These are phyloP conservation scores for Diachasma alloeum DNA, from an alignment of 1,140 invertebrate species.

Conservation along the genomic window DNA sequence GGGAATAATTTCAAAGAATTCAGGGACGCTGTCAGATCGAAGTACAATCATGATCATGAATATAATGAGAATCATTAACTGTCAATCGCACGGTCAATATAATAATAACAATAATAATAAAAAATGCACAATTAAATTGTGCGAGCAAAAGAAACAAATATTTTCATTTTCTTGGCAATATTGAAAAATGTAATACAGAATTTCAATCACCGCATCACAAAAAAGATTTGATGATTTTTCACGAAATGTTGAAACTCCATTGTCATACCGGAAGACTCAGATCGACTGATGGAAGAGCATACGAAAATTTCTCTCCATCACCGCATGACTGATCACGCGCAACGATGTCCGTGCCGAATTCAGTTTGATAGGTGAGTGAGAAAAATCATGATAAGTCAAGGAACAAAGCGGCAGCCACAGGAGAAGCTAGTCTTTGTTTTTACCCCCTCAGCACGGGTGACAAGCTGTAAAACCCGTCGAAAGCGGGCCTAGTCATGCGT, in stretches of 20 bases:
- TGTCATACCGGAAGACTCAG: conserved; percentile 13
- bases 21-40: too few species aligned
- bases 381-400: neutral
- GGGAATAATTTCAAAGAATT: too few species aligned
- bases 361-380: conserved; percentile 8
- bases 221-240: neutral
- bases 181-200: neutral
- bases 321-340: conserved; percentile 29
- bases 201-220: neutral
- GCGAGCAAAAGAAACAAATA: too few species aligned
- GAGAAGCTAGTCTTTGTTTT: neutral
- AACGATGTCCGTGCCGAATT: conserved; percentile 22
- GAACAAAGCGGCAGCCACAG: neutral
- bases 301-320: conserved; percentile 13
- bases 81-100: too few species aligned
- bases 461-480: neutral
- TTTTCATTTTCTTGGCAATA: too few species aligned
- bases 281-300: neutral
- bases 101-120: too few species aligned
- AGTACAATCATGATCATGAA: too few species aligned
- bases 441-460: neutral
- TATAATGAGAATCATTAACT: too few species aligned
- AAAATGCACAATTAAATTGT: too few species aligned
- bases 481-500: conserved; percentile 21
- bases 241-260: neutral